A percentile compares a stretch with the other conserved stretches of the same genome.
Evolutionary conservation across 2,113 vertebrate species (phyloP).

Genomic region (Eonycteris spelaea): DNA sequence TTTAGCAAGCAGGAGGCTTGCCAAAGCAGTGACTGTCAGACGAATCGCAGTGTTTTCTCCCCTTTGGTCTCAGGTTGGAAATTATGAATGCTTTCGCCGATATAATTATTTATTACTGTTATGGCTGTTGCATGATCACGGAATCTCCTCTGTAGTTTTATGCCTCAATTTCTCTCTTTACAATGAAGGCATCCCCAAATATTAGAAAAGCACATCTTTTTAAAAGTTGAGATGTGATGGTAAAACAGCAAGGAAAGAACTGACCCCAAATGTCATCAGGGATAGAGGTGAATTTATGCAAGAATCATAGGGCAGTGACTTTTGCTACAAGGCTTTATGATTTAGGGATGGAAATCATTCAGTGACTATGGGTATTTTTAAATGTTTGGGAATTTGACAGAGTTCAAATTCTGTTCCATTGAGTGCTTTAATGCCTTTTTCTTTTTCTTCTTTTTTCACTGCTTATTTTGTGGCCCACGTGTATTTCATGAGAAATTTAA

Average conservation of each 20-base stretch:
- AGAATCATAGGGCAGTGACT: not conserved
- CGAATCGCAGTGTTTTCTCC: not conserved
- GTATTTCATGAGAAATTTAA: constrained; percentile 37
- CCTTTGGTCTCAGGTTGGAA: not conserved
- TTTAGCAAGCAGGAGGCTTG: not conserved
- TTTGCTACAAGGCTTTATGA: not conserved
- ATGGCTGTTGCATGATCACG: not conserved
- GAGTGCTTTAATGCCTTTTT: not conserved
- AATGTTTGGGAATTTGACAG: constrained; percentile 26
- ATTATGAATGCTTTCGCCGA: not conserved
- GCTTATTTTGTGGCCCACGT: constrained; percentile 36
- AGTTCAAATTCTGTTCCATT: constrained; percentile 32
- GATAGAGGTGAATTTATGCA: not conserved
- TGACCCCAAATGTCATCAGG: not conserved
- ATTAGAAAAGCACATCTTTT: not conserved
- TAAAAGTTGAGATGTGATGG: not conserved
- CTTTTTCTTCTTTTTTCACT: not conserved
- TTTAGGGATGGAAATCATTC: not conserved
- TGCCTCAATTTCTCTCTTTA: not conserved
- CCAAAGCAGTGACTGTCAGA: not conserved
- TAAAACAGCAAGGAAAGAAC: not conserved
- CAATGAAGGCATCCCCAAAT: not conserved
- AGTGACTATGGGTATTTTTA: not conserved
- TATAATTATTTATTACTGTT: not conserved
- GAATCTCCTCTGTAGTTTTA: not conserved